Conservation (phyloP, 2,888 invertebrate genomes). For the Euplexia lucipara region DNA sequence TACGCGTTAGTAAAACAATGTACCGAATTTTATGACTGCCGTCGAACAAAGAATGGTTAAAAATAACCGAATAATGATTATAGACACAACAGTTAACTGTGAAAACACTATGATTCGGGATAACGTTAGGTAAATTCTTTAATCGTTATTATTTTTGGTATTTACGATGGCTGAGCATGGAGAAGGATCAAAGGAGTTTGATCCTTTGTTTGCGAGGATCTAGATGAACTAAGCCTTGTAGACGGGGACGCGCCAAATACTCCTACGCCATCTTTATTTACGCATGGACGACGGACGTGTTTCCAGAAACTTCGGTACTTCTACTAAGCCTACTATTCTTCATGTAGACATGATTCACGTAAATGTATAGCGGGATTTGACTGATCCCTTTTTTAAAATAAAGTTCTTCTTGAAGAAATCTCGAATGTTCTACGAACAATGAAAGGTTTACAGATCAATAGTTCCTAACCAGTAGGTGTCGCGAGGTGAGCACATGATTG, state of each 20-base stretch:
- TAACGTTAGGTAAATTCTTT: conserved; percentile 52
- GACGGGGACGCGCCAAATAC: conserved; percentile 35
- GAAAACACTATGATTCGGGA: conserved; percentile 70
- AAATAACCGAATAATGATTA: conserved; percentile 78
- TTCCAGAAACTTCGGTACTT: conserved; percentile 41
- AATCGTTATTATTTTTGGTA: conserved; percentile 64
- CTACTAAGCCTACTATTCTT: conserved; percentile 30
- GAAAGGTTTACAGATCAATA: conserved; percentile 6
- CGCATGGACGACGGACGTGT: conserved; percentile 29
- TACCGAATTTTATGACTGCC: conserved; percentile 80
- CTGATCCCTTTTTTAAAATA: conserved; percentile 5
- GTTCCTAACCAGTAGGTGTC: conserved; percentile 38
- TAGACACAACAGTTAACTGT: conserved; percentile 71
- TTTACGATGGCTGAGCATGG: conserved; percentile 56
- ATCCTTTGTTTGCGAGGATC: conserved; percentile 49
- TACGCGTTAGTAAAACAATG: conserved; percentile 78
- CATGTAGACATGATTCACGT: conserved; percentile 24
- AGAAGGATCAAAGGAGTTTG: conserved; percentile 59
- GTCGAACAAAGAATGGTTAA: conserved; percentile 77
- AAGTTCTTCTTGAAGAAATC: background rate
- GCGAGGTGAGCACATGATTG: conserved; percentile 47
- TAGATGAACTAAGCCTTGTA: conserved; percentile 48
- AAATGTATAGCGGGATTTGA: conserved; percentile 28
- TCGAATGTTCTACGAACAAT: conserved; percentile 14
- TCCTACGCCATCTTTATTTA: conserved; percentile 49